Conservation (phyloP, 2,113 vertebrate genomes). For the Oostethus manadensis region DNA sequence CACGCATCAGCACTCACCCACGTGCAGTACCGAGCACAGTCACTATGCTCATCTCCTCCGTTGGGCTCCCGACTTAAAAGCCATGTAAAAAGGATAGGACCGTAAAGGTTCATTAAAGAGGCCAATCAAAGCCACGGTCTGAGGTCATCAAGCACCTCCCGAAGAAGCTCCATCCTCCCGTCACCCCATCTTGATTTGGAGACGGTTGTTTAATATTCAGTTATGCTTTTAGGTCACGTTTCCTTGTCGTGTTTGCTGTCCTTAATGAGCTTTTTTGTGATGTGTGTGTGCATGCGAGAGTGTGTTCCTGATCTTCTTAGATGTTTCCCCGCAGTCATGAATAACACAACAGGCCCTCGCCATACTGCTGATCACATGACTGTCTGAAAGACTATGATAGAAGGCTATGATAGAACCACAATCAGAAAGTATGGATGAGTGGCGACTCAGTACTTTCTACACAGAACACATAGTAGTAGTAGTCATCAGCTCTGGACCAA, state of each 20-base stretch:
- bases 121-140: neutral
- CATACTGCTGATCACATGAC: constrained; percentile 41
- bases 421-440: neutral
- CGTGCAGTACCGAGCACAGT: neutral
- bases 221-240: constrained; percentile 61
- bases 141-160: neutral
- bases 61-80: too few relatives aligned
- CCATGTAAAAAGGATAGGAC: neutral
- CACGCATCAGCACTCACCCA: neutral
- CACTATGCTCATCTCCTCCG: neutral
- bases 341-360: constrained; percentile 38
- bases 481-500: too few relatives aligned
- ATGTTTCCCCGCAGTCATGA: constrained; percentile 43
- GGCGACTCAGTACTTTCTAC: too few relatives aligned
- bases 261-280: constrained; percentile 47
- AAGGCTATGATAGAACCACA: constrained; percentile 26
- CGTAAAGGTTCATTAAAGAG: neutral
- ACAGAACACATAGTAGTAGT: too few relatives aligned
- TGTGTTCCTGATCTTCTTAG: constrained; percentile 18
- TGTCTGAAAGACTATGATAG: constrained; percentile 46
- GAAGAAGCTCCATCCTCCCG: neutral
- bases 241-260: constrained; percentile 32
- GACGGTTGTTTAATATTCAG: constrained; percentile 35
- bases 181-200: neutral
- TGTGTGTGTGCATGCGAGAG: constrained; percentile 8